Conservation (phyloP, 2,113 vertebrate species). For the Phalacrocorax pelagicus region DNA sequence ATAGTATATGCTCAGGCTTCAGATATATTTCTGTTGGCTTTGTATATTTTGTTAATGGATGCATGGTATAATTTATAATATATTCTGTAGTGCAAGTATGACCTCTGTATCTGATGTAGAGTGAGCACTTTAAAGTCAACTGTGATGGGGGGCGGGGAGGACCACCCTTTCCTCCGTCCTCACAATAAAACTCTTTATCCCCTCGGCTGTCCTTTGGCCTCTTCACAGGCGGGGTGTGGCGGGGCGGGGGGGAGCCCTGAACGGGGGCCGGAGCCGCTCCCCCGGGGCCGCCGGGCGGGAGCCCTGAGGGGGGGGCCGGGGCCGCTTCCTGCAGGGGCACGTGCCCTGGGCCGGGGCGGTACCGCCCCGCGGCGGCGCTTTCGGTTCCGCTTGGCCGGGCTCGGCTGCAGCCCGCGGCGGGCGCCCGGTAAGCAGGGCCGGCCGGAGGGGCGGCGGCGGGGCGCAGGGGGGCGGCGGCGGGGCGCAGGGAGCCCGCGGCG, state of each 20-base stretch:
- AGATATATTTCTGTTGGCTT: constrained; percentile 36
- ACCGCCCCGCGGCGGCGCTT: too few species aligned
- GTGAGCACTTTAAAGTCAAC: constrained; percentile 19
- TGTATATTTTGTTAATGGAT: constrained; percentile 68
- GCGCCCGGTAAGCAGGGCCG: too few species aligned
- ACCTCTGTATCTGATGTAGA: constrained; percentile 42
- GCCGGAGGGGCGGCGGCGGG: too few species aligned
- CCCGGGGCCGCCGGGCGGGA: too few species aligned
- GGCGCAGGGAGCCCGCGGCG: too few species aligned
- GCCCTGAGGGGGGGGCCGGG: too few species aligned
- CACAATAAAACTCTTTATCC: neutral
- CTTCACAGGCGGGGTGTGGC: neutral
- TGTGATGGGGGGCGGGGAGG: constrained; percentile 17
- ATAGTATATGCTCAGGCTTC: neutral
- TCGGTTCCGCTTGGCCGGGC: too few species aligned
- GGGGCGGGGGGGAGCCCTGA: neutral
- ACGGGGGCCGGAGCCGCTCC: neutral
- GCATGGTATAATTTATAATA: constrained; percentile 69
- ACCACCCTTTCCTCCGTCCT: neutral
- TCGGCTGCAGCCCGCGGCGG: too few species aligned
- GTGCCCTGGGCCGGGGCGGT: too few species aligned
- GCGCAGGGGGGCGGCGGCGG: too few species aligned
- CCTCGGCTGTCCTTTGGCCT: neutral
- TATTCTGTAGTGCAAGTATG: neutral
- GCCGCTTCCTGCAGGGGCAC: too few species aligned